These are phyloP conservation scores for Orchesella cincta DNA, from an alignment of 1,140 invertebrate genomes.

Conservation along the genomic window DNA sequence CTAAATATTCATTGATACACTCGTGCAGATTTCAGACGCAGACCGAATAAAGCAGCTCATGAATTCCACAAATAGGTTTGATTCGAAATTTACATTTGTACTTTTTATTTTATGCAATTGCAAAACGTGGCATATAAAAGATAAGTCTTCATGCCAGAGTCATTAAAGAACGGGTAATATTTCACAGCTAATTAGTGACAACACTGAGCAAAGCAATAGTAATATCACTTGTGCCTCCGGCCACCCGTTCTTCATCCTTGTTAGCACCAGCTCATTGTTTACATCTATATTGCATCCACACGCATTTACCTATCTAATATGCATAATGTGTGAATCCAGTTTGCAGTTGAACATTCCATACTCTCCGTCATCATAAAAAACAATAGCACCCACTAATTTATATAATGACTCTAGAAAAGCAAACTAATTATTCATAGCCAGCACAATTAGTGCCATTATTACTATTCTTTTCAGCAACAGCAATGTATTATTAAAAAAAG, in stretches of 20 bases:
- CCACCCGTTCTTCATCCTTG: slow-evolving; percentile 1
- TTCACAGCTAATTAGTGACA: slow-evolving; percentile 19
- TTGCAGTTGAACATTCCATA: background rate
- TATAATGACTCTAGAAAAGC: slow-evolving; percentile 15
- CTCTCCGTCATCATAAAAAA: background rate
- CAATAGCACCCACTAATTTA: slow-evolving; percentile 19
- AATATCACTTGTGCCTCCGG: background rate
- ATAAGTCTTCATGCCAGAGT: slow-evolving; percentile 3
- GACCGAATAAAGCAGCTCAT: no score
- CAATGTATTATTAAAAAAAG: background rate
- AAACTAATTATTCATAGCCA: slow-evolving; percentile 23
- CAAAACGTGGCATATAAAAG: no score
- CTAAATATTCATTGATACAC: no score
- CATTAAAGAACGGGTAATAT: slow-evolving; percentile 3
- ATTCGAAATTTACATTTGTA: no score
- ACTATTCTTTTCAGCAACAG: slow-evolving; percentile 10
- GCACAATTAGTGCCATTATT: slow-evolving; percentile 16
- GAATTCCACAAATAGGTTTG: no score
- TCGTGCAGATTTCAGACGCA: no score
- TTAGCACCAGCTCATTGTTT: background rate
- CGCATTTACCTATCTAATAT: no score
- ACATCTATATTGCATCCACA: background rate
- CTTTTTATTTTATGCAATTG: no score
- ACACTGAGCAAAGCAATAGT: background rate
- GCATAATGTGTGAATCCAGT: background rate